phyloP scores from a whole-genome alignment of 2,797 vertebrate genomes.

The Pteronotus mesoamericanus region DNA sequence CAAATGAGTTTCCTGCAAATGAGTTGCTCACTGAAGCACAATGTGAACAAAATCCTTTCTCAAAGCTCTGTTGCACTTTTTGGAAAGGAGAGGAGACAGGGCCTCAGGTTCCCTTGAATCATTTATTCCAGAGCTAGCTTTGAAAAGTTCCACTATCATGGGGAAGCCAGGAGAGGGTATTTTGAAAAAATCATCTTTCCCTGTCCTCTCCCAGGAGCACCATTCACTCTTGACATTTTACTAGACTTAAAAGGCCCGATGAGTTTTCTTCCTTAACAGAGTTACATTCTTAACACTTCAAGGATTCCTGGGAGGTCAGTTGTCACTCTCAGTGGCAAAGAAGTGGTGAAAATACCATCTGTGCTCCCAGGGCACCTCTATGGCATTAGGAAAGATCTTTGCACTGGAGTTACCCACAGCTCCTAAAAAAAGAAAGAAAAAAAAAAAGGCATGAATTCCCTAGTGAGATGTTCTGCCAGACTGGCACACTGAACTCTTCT shows the following conservation, averaged over 20 bases:
- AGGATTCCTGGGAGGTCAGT: conserved; percentile 74
- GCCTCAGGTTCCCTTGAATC: conserved; percentile 38
- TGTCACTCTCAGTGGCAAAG: conserved; percentile 42
- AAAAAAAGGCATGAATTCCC: background rate
- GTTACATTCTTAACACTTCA: conserved; percentile 73
- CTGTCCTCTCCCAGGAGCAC: background rate
- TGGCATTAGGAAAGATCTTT: conserved; percentile 51
- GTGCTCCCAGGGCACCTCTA: conserved; percentile 49
- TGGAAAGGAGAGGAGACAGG: background rate
- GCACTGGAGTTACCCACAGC: conserved; percentile 1
- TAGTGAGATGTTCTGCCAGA: conserved; percentile 14
- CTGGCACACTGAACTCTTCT: background rate
- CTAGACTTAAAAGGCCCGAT: conserved; percentile 23
- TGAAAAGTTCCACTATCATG: background rate
- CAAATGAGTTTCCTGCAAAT: background rate
- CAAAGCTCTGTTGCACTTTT: conserved; percentile 19
- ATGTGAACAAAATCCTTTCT: conserved; percentile 36
- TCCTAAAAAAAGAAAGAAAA: conserved; percentile 16
- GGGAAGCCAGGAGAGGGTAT: background rate
- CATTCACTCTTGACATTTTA: conserved; percentile 50
- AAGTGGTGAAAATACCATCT: conserved; percentile 61
- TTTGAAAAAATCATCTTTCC: background rate
- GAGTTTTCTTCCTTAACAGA: conserved; percentile 45
- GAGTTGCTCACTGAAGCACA: background rate
- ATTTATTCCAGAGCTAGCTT: conserved; percentile 39